Evolutionary conservation across 2,113 vertebrate species (phyloP).

Genomic region (Himantopus leucocephalus): DNA sequence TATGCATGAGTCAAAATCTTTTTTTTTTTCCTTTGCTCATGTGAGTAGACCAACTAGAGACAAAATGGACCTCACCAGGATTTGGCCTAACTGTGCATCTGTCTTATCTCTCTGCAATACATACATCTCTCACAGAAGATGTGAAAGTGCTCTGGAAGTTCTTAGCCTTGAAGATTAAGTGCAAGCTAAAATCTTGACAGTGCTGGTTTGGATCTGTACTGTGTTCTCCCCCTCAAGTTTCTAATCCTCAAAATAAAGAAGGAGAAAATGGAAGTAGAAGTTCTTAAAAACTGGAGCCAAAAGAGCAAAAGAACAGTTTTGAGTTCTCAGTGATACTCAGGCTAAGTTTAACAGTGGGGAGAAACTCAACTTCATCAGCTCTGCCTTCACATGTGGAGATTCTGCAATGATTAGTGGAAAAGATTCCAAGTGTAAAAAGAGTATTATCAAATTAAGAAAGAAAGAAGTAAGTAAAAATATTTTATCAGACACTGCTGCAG

Average conservation of each 20-base stretch:
- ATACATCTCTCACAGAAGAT: neutral
- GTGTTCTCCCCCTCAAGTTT: neutral
- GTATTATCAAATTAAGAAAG: neutral
- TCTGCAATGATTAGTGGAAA: neutral
- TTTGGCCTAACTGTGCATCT: neutral
- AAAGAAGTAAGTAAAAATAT: neutral
- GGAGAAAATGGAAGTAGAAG: neutral
- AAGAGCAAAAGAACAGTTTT: neutral
- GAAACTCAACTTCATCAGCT: neutral
- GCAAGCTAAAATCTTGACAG: neutral
- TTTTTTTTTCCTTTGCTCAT: neutral
- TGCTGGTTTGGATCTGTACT: neutral
- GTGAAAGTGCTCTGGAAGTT: neutral
- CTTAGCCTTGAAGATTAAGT: neutral
- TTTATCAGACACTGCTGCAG: neutral
- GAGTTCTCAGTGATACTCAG: neutral
- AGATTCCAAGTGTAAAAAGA: neutral
- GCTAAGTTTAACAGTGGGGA: neutral
- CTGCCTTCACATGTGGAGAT: neutral
- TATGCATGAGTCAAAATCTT: neutral
- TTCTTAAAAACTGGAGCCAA: neutral
- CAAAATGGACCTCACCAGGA: neutral
- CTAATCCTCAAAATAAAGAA: neutral
- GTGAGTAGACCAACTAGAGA: neutral
- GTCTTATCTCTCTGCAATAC: neutral